Evolutionary conservation across 2,797 vertebrate genomes (phyloP), one percentile per base, ranked within the genome.

Genomic region (Brotula barbata): DNA sequence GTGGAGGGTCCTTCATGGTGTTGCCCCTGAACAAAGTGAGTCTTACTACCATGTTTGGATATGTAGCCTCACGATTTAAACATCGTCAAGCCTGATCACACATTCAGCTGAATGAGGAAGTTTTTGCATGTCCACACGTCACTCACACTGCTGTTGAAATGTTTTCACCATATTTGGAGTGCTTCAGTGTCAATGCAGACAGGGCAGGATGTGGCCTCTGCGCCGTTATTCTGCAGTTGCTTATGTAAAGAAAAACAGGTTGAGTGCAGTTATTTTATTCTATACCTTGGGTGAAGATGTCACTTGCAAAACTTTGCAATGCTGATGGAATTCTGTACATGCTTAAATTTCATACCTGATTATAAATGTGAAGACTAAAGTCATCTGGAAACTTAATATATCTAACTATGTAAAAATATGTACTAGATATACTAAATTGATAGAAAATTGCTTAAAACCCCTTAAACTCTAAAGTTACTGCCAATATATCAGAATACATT

Each of bases 1-100:
- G 94, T 0, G 95, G 95, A 33, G 95, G 95, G n/a, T 90, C 95
- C 66, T 96, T 96, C 88, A 89, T 96, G 39, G 95, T 96, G 76
- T 71, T 96, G 77, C 93, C 94, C 0, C 86, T 96, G 62, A 82
- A 19, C 84, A 96, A 96, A 94, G 95, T 96, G 82, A 50, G 83
- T 16, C 10, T 5, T 25, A 7, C 20, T 20, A 31, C n/a, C 16
- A 21, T 57, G 43, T 77, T 50, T 65, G 31, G 47, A 69, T 7
- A 11, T 53, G 64, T 15, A 9, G 6, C 23, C 39, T 49, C 1
- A 19, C 6, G 41, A 46, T 67, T 52, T 70, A 57, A 75, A 75
- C 31, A 1, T 23, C 57, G 62, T 46, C 54, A 40, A 57, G 33
- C 39, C 37, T 19, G 25, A 16, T 59, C 53, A 56, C 51, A 45